Base-by-base conservation (phyloP, 2,113 vertebrate genomes). In the Crotalus tigris region DNA sequence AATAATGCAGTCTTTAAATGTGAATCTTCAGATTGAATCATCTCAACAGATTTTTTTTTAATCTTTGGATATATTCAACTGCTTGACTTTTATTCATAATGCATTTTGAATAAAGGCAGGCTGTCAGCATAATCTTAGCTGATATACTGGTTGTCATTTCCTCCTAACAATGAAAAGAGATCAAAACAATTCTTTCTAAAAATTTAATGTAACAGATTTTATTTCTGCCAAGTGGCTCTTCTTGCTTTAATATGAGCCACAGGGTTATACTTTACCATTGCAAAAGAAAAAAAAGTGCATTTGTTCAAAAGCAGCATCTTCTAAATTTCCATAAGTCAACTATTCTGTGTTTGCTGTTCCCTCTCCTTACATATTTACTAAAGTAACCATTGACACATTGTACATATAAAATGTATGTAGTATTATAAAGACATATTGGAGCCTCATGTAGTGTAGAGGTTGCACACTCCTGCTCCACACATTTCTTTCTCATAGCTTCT, bases 251-350 rank as follows among this genome's bases (percentile, higher is more conserved):
- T 61, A 4, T 90, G 55, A 92, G 92, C 87, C 11, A 26, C 33
- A 59, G 51, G 51, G 33, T 87, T 23, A 4, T 57, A 64, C 19
- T 58, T 88, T 89, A 81, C 85, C 93, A 13, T 39, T 44, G 12
- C 23, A 39, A 26, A 89, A 58, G 58, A 91, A 85, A 64, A 94
- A 59, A 93, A 8, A 26, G 88, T 87, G 21, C 0, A 0, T 55
- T 92, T 94, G 19, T 57, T 91, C 51, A 88, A 94, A 17, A 87
- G 55, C 5, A 91, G 15, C 5, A 89, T 89, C 13, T 57, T 86
- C 90, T 85, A 49, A 5, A 58, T 93, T 94, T 93, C 75, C 81
- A 11, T 55, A 91, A 58, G 11, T 94, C 58, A 93, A 10, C 24
- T 3, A 61, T 93, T 96, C 53, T 88, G 6, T 81, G 88, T 90